Evolutionary conservation across 2,888 invertebrate species (phyloP), one percentile per base, ranked within the genome.

Genomic region (Gisinianus flammeolus): DNA sequence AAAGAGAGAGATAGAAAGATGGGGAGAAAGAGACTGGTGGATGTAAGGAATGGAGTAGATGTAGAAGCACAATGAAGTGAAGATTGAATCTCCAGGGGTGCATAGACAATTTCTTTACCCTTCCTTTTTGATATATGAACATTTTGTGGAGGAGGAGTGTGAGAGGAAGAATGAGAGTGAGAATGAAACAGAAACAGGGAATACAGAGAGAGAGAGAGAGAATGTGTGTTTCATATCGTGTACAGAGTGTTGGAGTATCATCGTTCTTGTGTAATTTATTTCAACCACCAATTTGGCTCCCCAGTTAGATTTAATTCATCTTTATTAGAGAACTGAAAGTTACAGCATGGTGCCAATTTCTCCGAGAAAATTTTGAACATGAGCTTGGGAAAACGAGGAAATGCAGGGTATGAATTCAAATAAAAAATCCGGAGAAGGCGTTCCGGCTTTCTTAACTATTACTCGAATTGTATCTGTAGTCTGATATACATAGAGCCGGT

Each of bases 21-120:
- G 58, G 58, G n/a, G 58, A n/a, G 58, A 58, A 22, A 24, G 24
- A 24, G 24, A 8, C 26, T 62, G 26, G 12, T 12, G 12, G 12
- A 26, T 62, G 62, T n/a, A n/a, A n/a, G n/a, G n/a, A n/a, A n/a
- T n/a, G n/a, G n/a, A n/a, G 3, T n/a, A 26, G 58, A n/a, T 8
- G 22, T n/a, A 6, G 58, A 8, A 58, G 22, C 8, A 58, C 58
- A 22, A 72, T 72, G 31, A 58, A 69, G 69, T 74, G 33, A 64
- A 64, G 73, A 74, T 74, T 74, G 73, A 62, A 74, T 64, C 73
- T 64, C 44, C 64, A 74, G 73, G 73, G 73, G 73, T 64, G 73
- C 73, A 28, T 52, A 44, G 33, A 58, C 67, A 72, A 58, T 72
- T 31, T 24, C 73, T 26, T n/a, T 64, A 24, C 73, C 73, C 66